Conservation (phyloP, 2,888 invertebrate species). For the Lochmaea crataegi region DNA sequence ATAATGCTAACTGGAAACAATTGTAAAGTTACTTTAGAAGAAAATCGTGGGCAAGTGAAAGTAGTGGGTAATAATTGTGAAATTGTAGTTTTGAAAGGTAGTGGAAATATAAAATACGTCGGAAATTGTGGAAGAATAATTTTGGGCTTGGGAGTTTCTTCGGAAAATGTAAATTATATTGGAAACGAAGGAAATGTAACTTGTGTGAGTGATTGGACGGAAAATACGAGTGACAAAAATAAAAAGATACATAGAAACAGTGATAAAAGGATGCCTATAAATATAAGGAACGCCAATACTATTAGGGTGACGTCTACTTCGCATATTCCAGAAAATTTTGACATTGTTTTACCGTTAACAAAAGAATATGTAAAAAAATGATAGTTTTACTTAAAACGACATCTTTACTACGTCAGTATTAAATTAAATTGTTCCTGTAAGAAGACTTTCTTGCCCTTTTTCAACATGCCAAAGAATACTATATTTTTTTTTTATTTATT, state of each 20-base stretch:
- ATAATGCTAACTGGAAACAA: conserved; percentile 47
- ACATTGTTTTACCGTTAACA: neutral
- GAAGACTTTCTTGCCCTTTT: neutral
- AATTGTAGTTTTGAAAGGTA: conserved; percentile 43
- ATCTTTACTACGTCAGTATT: conserved; percentile 8
- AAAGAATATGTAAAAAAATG: too few species aligned
- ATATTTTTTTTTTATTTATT: conserved; percentile 8
- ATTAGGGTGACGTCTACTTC: neutral
- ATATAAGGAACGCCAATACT: conserved; percentile 3
- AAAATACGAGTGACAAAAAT: neutral
- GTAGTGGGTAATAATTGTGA: conserved; percentile 47
- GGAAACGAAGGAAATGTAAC: conserved; percentile 44
- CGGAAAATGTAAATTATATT: conserved; percentile 42
- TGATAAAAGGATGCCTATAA: conserved; percentile 6
- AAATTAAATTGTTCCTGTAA: neutral
- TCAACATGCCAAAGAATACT: conserved; percentile 8
- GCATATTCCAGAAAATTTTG: conserved; percentile 8
- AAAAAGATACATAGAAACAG: neutral
- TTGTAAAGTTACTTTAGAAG: conserved; percentile 42
- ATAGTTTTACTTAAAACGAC: neutral
- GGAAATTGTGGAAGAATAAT: conserved; percentile 48
- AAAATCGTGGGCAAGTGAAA: conserved; percentile 43
- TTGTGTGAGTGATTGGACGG: neutral
- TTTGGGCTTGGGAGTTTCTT: conserved; percentile 38
- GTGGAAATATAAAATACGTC: conserved; percentile 44